These are phyloP conservation scores for Prolemur simus DNA, from an alignment of 2,113 vertebrate genomes.

Conservation along the genomic window DNA sequence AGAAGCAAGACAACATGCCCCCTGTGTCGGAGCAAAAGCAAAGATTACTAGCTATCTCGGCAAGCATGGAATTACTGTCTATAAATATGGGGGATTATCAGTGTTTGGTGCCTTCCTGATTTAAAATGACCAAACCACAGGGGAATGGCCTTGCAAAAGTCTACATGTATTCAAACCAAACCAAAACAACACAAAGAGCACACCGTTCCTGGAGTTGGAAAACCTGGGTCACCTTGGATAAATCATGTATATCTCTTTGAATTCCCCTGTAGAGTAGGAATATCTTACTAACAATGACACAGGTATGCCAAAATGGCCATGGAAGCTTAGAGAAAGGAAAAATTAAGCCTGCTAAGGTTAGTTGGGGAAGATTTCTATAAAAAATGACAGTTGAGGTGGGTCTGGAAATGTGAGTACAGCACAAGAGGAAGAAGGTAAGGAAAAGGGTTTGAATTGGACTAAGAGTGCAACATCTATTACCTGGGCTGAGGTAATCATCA, in stretches of 20 bases:
- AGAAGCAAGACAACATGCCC: background rate
- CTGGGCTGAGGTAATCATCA: background rate
- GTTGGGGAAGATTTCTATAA: background rate
- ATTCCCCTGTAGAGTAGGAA: background rate
- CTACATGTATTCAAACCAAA: background rate
- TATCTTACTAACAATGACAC: background rate
- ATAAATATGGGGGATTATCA: background rate
- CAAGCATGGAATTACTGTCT: constrained; percentile 24
- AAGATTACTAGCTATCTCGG: constrained; percentile 36
- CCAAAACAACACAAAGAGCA: background rate
- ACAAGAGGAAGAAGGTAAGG: background rate
- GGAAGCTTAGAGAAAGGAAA: background rate
- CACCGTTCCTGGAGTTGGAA: background rate
- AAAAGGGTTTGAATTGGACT: background rate
- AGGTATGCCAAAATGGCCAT: background rate
- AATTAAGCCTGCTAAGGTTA: background rate
- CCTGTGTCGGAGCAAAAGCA: constrained; percentile 2
- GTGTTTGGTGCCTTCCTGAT: constrained; percentile 16
- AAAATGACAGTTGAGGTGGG: background rate
- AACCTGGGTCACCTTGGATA: background rate
- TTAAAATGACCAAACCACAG: background rate
- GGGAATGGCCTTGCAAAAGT: background rate
- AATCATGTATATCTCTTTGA: background rate
- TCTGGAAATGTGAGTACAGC: background rate
- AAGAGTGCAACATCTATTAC: background rate